Percentiles rank a stretch among this genome's conserved stretches.
These are phyloP conservation scores for Pachypanchax playfairii DNA, from an alignment of 2,113 vertebrate species.

Conservation along the genomic window DNA sequence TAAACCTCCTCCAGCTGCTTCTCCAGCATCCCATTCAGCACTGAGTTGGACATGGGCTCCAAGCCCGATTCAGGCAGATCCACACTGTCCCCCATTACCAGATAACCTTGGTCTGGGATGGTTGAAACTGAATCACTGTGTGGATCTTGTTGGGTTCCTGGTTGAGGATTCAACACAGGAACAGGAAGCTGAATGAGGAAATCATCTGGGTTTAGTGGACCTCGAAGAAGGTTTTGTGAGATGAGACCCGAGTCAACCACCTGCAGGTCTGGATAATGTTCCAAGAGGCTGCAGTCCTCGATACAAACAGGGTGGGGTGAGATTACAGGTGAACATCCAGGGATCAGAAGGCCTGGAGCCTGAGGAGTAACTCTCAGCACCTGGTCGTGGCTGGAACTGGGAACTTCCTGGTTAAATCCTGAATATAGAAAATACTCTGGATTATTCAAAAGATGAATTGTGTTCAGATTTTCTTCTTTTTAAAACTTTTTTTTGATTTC, in stretches of 20 bases:
- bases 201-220: background rate
- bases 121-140: background rate
- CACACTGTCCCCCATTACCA: slow-evolving; percentile 81
- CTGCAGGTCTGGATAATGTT: slow-evolving; percentile 82
- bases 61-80: slow-evolving; percentile 44
- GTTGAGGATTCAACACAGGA: background rate
- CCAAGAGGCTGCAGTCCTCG: slow-evolving; percentile 79
- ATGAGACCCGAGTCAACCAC: slow-evolving; percentile 57
- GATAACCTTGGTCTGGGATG: slow-evolving; percentile 69
- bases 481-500: no score
- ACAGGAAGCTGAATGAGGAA: background rate
- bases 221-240: slow-evolving; percentile 22
- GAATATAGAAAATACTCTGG: slow-evolving; percentile 15
- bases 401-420: slow-evolving; percentile 39
- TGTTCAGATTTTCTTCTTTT: no score
- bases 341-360: slow-evolving; percentile 67
- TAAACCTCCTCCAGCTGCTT: slow-evolving; percentile 88
- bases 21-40: slow-evolving; percentile 87
- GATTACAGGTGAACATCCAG: slow-evolving; percentile 16
- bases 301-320: slow-evolving; percentile 69
- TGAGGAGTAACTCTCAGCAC: slow-evolving; percentile 24
- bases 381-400: slow-evolving; percentile 2
- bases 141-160: background rate
- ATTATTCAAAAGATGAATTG: background rate
- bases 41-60: slow-evolving; percentile 86